Evolutionary conservation across 1,140 invertebrate genomes (phyloP), one percentile per base, ranked within the genome.

Genomic region (Phocides pigmalion): DNA sequence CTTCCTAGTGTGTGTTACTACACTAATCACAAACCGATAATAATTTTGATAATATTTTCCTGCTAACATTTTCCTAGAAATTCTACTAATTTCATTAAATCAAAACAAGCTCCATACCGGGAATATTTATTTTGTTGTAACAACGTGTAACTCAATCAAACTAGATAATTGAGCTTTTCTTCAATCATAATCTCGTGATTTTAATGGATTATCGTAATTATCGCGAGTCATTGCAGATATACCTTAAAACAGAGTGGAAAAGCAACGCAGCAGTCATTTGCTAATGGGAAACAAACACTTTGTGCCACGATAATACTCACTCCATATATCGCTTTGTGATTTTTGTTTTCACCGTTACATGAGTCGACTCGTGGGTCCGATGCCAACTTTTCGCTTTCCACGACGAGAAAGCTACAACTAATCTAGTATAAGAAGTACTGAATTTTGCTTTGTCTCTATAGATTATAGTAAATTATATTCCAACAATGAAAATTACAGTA

Each of bases 251-350:
- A 11, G 9, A n/a, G 28, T 1, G 28, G 5, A n/a, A 28, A 28
- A 28, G 25, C 25, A 3, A 32, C 28, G 32, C 19, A 8, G 42
- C 20, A 61, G 42, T 61, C 56, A 61, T 61, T 61, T 61, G 44
- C 44, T 61, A 61, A 61, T 61, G 56, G 56, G n/a, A 61, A 61
- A 49, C 56, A 46, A 28, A 58, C 41, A 47, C 44, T 61, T 49
- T 49, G 44, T 61, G 9, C 17, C 28, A 35, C 12, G 56, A 49
- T 61, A 42, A 44, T 35, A 44, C 17, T 35, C 44, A 61, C 56
- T 61, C 56, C 56, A 61, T 61, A 37, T 28, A 49, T 47, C 17
- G 56, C 56, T 61, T 61, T 61, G 56, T 61, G 42, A 49, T 49
- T 61, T 61, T 47, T 37, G 56, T 37, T 47, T 47, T 61, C 12